phyloP scores from a whole-genome alignment of 2,888 invertebrate species.

The Polietes domitor region DNA sequence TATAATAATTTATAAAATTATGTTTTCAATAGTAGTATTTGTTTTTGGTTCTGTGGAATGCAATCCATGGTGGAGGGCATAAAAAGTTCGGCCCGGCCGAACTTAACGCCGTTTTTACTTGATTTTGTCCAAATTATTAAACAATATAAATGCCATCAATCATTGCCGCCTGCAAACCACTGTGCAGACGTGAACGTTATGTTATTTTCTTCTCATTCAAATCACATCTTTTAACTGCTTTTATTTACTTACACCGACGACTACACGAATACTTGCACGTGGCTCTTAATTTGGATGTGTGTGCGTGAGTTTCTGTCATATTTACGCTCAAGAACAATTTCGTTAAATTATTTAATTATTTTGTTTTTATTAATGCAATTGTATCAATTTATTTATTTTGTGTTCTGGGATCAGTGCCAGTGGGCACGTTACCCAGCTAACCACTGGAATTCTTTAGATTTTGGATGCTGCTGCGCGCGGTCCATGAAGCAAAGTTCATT shows the following conservation, averaged over 20 bases:
- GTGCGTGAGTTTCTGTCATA: background rate
- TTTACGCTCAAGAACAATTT: constrained; percentile 13
- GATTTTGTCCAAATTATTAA: too few relatives aligned
- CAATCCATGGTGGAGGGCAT: too few relatives aligned
- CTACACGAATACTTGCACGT: background rate
- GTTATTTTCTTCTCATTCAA: background rate
- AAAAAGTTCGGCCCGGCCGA: too few relatives aligned
- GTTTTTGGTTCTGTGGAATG: too few relatives aligned
- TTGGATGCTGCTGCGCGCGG: background rate
- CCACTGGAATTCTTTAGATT: background rate
- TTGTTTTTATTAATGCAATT: constrained; percentile 32
- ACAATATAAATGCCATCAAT: too few relatives aligned
- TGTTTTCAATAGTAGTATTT: too few relatives aligned
- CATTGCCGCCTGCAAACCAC: background rate
- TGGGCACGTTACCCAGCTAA: background rate
- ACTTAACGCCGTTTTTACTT: too few relatives aligned
- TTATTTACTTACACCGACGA: background rate
- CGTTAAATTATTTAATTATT: constrained; percentile 28
- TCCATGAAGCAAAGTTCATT: constrained; percentile 3
- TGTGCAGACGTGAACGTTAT: background rate
- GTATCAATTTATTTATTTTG: constrained; percentile 10
- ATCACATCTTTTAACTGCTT: background rate
- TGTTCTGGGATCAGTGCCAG: background rate
- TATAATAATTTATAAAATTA: too few relatives aligned
- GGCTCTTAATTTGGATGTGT: background rate